These are phyloP conservation scores for Acronicta psi DNA, from an alignment of 2,888 invertebrate species.

Conservation along the genomic window DNA sequence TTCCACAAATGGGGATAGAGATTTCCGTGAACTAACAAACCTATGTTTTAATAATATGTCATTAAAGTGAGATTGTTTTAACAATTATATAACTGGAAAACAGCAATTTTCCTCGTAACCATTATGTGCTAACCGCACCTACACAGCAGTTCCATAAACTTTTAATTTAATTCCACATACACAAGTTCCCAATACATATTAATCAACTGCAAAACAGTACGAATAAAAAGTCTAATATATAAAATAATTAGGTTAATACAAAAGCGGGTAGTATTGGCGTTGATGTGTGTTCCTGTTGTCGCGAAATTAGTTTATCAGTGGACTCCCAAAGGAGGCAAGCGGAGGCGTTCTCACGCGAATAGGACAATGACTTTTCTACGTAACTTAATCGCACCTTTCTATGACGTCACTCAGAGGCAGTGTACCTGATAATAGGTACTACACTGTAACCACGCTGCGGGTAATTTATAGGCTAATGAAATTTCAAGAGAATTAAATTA, in stretches of 20 bases:
- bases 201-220: constrained; percentile 45
- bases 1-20: no score
- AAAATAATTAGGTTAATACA: constrained; percentile 69
- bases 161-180: constrained; percentile 16
- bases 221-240: constrained; percentile 56
- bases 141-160: constrained; percentile 11
- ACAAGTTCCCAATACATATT: constrained; percentile 30
- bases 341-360: constrained; percentile 56
- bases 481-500: neutral
- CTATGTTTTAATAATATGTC: neutral
- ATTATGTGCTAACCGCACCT: neutral
- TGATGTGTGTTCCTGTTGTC: constrained; percentile 38
- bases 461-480: neutral
- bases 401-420: constrained; percentile 29
- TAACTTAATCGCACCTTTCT: constrained; percentile 36
- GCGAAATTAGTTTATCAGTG: constrained; percentile 65
- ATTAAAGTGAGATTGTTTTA: neutral
- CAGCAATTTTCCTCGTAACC: neutral
- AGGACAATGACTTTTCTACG: constrained; percentile 20
- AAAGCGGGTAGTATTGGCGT: constrained; percentile 52
- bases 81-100: neutral
- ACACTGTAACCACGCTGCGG: neutral
- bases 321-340: constrained; percentile 54
- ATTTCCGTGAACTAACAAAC: neutral
- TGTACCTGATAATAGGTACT: neutral